phyloP scores from a whole-genome alignment of 2,113 vertebrate genomes.

The Oreochromis spilurus region DNA sequence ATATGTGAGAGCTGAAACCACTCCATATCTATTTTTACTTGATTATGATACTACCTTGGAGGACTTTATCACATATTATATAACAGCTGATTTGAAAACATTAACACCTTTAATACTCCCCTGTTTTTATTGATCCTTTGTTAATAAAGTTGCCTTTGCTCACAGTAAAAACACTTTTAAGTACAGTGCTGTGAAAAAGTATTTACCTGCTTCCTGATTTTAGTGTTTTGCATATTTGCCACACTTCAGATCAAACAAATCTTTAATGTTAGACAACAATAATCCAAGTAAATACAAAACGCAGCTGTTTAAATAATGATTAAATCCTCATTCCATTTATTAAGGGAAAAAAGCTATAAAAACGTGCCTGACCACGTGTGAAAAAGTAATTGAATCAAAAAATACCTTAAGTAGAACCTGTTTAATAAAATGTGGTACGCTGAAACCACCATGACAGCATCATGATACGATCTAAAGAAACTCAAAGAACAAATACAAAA shows the following conservation, averaged over 20 bases:
- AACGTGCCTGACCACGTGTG: not conserved
- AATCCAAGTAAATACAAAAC: not conserved
- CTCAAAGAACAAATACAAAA: not conserved
- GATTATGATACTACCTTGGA: conserved; percentile 42
- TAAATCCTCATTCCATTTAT: not conserved
- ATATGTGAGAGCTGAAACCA: conserved; percentile 21
- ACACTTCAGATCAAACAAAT: not conserved
- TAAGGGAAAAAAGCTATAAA: not conserved
- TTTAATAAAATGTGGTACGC: not conserved
- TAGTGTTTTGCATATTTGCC: not conserved
- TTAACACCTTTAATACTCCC: conserved; percentile 33
- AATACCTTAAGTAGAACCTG: not conserved
- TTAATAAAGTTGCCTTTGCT: not conserved
- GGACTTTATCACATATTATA: conserved; percentile 57
- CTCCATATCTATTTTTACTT: conserved; percentile 29
- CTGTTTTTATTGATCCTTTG: conserved; percentile 20
- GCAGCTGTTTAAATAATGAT: not conserved
- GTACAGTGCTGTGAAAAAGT: not conserved
- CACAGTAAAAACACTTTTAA: not conserved
- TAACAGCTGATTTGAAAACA: conserved; percentile 41
- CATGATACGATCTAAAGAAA: not conserved
- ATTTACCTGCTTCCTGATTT: not conserved
- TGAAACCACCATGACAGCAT: not conserved
- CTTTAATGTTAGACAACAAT: not conserved
- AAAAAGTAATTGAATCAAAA: not conserved